Evolutionary conservation across 2,113 vertebrate species (phyloP).

Genomic region (Phylloscopus whistleri): DNA sequence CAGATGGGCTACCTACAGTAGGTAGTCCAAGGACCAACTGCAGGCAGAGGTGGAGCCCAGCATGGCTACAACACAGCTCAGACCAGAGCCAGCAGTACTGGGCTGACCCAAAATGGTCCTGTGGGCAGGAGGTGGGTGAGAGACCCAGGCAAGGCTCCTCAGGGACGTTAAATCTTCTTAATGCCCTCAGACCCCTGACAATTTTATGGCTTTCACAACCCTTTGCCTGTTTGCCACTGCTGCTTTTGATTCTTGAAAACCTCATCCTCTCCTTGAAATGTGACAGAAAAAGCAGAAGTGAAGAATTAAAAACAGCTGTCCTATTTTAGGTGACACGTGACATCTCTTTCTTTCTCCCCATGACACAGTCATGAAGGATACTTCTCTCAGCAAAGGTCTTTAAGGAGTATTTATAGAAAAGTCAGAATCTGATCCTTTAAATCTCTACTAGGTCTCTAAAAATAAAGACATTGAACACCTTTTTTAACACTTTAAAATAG

Average conservation of each 20-base stretch:
- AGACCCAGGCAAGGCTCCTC: background rate
- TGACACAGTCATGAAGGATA: background rate
- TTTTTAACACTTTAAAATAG: background rate
- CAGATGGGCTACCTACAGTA: background rate
- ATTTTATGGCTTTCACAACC: background rate
- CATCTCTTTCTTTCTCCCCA: background rate
- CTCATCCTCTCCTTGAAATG: background rate
- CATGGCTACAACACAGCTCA: background rate
- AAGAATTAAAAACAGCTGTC: background rate
- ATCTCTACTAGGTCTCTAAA: background rate
- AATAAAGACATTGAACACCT: background rate
- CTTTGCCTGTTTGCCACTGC: background rate
- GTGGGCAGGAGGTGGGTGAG: background rate
- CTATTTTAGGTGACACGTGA: background rate
- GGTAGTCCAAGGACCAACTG: background rate
- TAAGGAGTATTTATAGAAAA: slow-evolving; percentile 9
- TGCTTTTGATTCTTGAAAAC: background rate
- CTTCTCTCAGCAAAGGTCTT: background rate
- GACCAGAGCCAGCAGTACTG: background rate
- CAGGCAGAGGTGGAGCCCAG: background rate
- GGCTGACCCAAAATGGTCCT: background rate
- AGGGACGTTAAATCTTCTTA: background rate
- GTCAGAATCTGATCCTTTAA: background rate
- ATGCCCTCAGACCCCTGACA: background rate
- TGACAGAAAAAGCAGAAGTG: background rate